These are phyloP conservation scores for Gavia stellata DNA, from an alignment of 2,113 vertebrate species.

Conservation along the genomic window DNA sequence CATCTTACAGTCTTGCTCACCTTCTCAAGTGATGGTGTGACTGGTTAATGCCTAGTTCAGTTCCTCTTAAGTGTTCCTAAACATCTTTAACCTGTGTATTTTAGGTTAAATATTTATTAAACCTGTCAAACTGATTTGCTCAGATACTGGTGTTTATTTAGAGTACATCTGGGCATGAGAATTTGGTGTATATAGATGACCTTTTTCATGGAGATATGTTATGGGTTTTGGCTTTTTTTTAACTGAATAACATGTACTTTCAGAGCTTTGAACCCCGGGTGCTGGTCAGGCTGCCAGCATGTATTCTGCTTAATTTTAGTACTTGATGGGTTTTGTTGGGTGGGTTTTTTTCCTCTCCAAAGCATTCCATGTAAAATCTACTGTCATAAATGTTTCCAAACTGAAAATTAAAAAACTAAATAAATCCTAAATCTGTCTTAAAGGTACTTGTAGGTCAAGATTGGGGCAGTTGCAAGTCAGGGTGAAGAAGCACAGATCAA, in stretches of 20 bases:
- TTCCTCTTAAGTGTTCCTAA: background rate
- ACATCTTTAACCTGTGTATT: background rate
- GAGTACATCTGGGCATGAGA: background rate
- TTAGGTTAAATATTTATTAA: background rate
- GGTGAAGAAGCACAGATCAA: background rate
- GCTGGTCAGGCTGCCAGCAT: background rate
- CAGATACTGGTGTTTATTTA: background rate
- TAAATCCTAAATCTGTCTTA: background rate
- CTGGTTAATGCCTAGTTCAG: too few species aligned
- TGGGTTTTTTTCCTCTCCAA: rapidly evolving
- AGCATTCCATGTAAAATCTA: background rate
- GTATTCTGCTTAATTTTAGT: background rate
- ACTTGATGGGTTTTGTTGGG: background rate
- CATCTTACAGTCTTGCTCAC: background rate
- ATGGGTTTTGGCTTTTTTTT: too few species aligned
- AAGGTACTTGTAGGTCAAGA: background rate
- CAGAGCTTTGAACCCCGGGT: background rate
- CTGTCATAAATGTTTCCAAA: background rate
- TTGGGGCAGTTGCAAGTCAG: background rate
- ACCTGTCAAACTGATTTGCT: background rate
- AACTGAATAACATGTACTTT: background rate
- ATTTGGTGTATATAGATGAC: background rate
- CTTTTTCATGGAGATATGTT: background rate
- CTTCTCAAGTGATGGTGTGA: too few species aligned
- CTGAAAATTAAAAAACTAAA: background rate